A percentile compares a stretch with the other conserved stretches of the same genome.
phyloP scores from a whole-genome alignment of 1,140 invertebrate genomes.

The Samia ricini region DNA sequence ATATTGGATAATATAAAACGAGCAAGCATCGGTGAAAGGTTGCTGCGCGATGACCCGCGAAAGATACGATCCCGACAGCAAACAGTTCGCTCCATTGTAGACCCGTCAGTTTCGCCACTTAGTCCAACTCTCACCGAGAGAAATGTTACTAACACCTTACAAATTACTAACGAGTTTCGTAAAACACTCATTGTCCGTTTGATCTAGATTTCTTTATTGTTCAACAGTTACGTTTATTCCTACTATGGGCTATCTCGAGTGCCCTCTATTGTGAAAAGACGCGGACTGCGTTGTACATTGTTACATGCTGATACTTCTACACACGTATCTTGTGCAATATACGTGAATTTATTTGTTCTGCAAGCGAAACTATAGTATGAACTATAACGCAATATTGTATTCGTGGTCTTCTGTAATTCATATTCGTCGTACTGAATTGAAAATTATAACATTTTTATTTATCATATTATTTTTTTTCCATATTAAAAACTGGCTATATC shows the following conservation, averaged over 20 bases:
- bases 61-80: conserved; percentile 43
- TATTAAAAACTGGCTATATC: too few relatives aligned
- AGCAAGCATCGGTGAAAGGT: conserved; percentile 54
- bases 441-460: too few relatives aligned
- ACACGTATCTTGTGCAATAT: not conserved
- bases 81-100: conserved; percentile 53
- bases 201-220: conserved; percentile 65
- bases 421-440: too few relatives aligned
- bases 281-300: not conserved
- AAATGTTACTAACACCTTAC: conserved; percentile 55
- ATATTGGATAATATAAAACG: conserved; percentile 7
- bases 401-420: not conserved
- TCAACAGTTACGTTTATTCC: conserved; percentile 28
- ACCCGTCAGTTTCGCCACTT: conserved; percentile 60
- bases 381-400: not conserved
- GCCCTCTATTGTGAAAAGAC: conserved; percentile 38
- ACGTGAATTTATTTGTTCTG: conserved; percentile 6
- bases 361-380: not conserved
- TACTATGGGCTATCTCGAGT: conserved; percentile 33
- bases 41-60: conserved; percentile 53
- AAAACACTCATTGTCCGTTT: conserved; percentile 66
- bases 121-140: conserved; percentile 65
- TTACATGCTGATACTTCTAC: not conserved
- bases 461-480: too few relatives aligned
- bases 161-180: conserved; percentile 68